phyloP scores from a whole-genome alignment of 1,140 invertebrate species.

The Caenorhabditis inopinata region DNA sequence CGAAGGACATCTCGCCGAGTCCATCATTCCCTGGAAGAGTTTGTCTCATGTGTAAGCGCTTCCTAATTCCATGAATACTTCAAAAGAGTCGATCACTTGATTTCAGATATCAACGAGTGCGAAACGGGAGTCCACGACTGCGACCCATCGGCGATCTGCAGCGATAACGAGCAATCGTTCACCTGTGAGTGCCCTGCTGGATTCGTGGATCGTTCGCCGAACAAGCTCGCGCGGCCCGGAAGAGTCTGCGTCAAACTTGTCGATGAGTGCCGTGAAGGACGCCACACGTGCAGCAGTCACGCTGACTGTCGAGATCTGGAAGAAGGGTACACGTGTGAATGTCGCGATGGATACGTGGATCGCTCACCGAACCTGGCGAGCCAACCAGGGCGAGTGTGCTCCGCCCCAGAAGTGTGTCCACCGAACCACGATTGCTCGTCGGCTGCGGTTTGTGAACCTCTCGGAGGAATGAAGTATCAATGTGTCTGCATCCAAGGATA shows the following conservation, averaged over 20 bases:
- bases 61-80: too few relatives aligned
- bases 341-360: conserved; percentile 60
- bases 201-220: conserved; percentile 63
- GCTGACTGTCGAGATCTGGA: conserved; percentile 65
- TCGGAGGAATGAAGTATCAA: conserved; percentile 62
- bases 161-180: conserved; percentile 65
- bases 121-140: conserved; percentile 59
- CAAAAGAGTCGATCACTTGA: too few relatives aligned
- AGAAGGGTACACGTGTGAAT: conserved; percentile 66
- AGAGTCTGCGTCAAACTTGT: conserved; percentile 62
- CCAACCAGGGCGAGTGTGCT: conserved; percentile 63
- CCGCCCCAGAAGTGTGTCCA: conserved; percentile 60
- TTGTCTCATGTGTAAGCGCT: conserved; percentile 59
- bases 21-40: conserved; percentile 65
- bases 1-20: conserved; percentile 63
- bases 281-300: conserved; percentile 61
- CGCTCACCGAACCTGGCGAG: conserved; percentile 61
- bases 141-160: conserved; percentile 58
- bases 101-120: conserved; percentile 59
- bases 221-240: conserved; percentile 57
- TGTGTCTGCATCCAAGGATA: conserved; percentile 63
- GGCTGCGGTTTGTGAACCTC: conserved; percentile 64
- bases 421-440: conserved; percentile 62
- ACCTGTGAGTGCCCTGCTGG: conserved; percentile 60
- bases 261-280: conserved; percentile 57